Base-by-base conservation (phyloP, 2,888 invertebrate species). In the Conus canariensis region DNA sequence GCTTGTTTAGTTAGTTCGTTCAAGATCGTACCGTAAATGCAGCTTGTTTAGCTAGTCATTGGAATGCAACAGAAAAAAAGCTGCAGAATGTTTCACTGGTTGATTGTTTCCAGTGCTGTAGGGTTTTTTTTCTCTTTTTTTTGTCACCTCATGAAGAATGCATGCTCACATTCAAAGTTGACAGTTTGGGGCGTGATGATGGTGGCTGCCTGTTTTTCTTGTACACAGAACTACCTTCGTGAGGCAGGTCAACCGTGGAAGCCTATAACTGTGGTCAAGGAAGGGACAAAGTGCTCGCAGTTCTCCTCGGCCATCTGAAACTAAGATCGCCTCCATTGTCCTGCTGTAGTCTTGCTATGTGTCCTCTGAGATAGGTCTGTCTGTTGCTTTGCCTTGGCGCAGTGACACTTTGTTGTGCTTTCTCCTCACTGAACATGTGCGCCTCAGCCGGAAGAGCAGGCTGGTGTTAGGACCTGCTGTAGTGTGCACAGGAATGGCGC, bases 191-290 rank as follows among this genome's bases (percentile, higher is more conserved):
- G 45, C 4, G 4, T 45, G 45, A 45, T 45, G 45, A 45, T 70
- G 16, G 22, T 70, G 12, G 30, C 77, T 80, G 77, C 7, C 56
- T 83, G 82, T 56, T 83, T 80, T 82, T 16, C 25, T 25, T 88
- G 45, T 88, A 77, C 59, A 85, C 92, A 92, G 92, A 92, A 91
- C 74, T 92, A 91, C 88, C 87, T 92, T 77, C 80, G 91, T n/a
- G 30, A 59, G 8, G 16, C 60, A 30, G 90, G 90, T 56, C 30
- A 25, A 30, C 91, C 91, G 12, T 90, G 90, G 88, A 83, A 90
- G 67, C 90, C 93, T 0, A 89, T 93, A 70, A 92, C 93, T 64
- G 93, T 93, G 22, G 88, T 93, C 30, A 91, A 88, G 85, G 93
- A 93, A 88, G 93, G 93, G 22, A 92, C 91, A 89, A 90, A 90